phyloP scores from a whole-genome alignment of 2,797 vertebrate genomes.

The Aldrovandia affinis region DNA sequence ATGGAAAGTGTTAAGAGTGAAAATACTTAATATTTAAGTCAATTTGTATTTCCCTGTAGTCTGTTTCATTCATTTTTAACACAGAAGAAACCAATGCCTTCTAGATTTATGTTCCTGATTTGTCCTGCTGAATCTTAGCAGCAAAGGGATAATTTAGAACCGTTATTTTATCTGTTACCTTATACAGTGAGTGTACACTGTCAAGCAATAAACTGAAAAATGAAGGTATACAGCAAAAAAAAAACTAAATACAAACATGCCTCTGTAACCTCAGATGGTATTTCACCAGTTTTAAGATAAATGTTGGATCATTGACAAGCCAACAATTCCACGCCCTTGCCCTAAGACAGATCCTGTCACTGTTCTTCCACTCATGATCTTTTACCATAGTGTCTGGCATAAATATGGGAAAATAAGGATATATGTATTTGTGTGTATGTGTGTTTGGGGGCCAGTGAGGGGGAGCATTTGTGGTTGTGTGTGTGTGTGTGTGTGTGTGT shows the following conservation, averaged over 20 bases:
- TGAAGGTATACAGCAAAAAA: not conserved
- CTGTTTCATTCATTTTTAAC: not conserved
- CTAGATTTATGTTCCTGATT: not conserved
- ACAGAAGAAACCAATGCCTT: not conserved
- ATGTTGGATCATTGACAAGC: not conserved
- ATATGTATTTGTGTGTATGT: not conserved
- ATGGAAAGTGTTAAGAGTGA: too few relatives aligned
- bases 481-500: not conserved
- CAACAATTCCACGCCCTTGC: not conserved
- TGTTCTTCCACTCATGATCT: not conserved
- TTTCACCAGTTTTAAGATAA: not conserved
- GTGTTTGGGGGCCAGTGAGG: too few relatives aligned
- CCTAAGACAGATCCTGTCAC: not conserved
- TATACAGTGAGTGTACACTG: not conserved
- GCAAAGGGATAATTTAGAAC: not conserved
- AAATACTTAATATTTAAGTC: too few relatives aligned
- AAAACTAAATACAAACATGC: not conserved
- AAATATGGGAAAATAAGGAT: not conserved
- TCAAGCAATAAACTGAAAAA: not conserved
- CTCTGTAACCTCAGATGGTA: not conserved
- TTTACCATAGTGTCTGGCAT: not conserved
- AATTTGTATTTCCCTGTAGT: too few relatives aligned
- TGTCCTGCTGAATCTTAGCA: not conserved
- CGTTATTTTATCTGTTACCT: not conserved
- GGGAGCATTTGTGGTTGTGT: too few relatives aligned